Percentiles rank a stretch among this genome's conserved stretches.
phyloP scores from a whole-genome alignment of 1,140 invertebrate species.

The Lamellibrachia luymesi region DNA sequence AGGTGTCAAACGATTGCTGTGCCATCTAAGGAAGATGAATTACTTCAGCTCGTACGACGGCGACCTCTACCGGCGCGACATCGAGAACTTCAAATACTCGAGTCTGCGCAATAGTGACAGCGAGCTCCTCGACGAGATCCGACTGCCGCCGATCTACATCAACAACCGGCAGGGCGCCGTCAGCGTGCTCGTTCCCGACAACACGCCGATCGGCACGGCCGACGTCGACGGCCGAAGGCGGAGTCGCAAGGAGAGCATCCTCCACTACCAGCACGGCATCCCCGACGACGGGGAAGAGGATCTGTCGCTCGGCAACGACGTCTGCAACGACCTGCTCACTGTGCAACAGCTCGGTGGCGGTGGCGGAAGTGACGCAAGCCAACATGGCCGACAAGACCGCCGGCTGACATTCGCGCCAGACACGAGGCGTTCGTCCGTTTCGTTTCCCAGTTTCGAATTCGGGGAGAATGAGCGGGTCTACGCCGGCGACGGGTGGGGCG shows the following conservation, averaged over 20 bases:
- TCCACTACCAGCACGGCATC: background rate
- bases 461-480: background rate
- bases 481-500: background rate
- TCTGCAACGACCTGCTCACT: background rate
- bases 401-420: background rate
- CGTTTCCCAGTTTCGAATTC: background rate
- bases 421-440: background rate
- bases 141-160: background rate
- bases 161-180: background rate
- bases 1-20: background rate
- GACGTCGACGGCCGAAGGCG: background rate
- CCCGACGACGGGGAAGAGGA: background rate
- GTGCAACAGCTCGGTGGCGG: background rate
- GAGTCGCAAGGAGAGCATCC: background rate
- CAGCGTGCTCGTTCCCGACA: background rate
- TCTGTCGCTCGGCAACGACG: background rate
- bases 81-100: background rate
- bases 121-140: background rate
- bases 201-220: background rate
- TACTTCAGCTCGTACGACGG: background rate
- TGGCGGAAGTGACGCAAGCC: background rate
- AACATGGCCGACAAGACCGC: background rate
- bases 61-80: background rate
- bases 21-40: background rate
- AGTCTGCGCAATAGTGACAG: background rate